These are phyloP conservation scores for Ceyx erithaca DNA, from an alignment of 2,797 vertebrate genomes.

Conservation along the genomic window DNA sequence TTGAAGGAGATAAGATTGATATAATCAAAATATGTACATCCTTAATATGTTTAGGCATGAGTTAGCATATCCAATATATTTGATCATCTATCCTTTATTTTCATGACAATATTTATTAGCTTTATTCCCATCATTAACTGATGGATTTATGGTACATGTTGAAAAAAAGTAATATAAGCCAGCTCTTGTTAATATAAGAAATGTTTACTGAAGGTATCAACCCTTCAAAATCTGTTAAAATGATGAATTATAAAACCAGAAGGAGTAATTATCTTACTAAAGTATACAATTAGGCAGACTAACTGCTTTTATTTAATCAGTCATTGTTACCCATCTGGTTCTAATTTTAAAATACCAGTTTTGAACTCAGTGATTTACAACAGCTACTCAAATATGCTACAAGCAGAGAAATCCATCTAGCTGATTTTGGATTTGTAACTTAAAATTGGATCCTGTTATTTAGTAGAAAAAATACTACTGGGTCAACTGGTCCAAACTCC, in stretches of 20 bases:
- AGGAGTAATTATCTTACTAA: not conserved
- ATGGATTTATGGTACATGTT: not conserved
- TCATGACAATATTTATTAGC: not conserved
- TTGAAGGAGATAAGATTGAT: not conserved
- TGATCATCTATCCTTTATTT: not conserved
- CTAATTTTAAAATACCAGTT: not conserved
- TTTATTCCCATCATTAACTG: not conserved
- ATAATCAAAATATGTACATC: not conserved
- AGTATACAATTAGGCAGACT: not conserved
- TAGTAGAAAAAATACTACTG: not conserved
- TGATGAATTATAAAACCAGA: slow-evolving; percentile 14
- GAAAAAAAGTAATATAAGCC: not conserved
- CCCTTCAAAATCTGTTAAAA: slow-evolving; percentile 37
- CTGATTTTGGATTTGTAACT: not conserved
- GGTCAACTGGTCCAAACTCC: rapidly evolving
- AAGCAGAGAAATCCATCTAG: not conserved
- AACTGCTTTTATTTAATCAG: not conserved
- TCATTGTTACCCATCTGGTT: not conserved
- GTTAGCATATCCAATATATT: not conserved
- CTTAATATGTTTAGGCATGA: not conserved
- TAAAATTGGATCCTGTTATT: not conserved
- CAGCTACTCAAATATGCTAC: not conserved
- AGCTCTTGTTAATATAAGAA: not conserved
- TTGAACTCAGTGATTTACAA: not conserved
- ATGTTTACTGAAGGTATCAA: not conserved